Conservation (phyloP, 2,113 vertebrate genomes). For the Myrmophylax atrothorax region DNA sequence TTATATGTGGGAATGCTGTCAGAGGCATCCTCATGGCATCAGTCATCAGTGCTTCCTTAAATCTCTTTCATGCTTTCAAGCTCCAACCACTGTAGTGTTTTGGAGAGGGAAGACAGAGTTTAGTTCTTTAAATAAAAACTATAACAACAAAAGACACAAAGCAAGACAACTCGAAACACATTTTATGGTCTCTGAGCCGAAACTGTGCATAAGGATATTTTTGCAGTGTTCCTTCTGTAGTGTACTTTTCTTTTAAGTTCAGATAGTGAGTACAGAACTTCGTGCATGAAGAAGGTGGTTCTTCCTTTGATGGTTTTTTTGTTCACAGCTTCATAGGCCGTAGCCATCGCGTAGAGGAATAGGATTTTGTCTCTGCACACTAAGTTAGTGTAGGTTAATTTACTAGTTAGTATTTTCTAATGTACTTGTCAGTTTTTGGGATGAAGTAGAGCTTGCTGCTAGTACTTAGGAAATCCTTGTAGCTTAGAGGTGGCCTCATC, state of each 20-base stretch:
- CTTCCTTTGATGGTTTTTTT: not conserved
- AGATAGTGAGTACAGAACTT: not conserved
- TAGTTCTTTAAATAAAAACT: not conserved
- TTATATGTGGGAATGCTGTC: not conserved
- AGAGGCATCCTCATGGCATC: not conserved
- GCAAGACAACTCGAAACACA: not conserved
- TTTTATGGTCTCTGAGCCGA: not conserved
- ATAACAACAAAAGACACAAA: not conserved
- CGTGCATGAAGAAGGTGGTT: not conserved
- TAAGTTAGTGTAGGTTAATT: not conserved
- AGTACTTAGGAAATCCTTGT: not conserved
- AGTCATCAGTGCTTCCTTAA: not conserved
- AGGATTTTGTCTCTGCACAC: not conserved
- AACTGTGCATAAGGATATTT: not conserved
- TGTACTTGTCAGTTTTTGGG: not conserved
- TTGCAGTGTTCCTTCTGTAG: not conserved
- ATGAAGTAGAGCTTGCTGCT: not conserved
- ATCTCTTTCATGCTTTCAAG: not conserved
- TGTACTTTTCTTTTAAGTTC: not conserved
- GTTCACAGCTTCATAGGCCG: not conserved
- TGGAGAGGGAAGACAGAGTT: not conserved
- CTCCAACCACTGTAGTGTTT: not conserved
- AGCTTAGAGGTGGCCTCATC: too few species aligned
- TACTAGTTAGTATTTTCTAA: not conserved
- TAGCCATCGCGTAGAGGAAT: not conserved